Percentiles rank a stretch among this genome's conserved stretches.
Conservation (phyloP, 2,113 vertebrate genomes). For the Burhinus bistriatus region DNA sequence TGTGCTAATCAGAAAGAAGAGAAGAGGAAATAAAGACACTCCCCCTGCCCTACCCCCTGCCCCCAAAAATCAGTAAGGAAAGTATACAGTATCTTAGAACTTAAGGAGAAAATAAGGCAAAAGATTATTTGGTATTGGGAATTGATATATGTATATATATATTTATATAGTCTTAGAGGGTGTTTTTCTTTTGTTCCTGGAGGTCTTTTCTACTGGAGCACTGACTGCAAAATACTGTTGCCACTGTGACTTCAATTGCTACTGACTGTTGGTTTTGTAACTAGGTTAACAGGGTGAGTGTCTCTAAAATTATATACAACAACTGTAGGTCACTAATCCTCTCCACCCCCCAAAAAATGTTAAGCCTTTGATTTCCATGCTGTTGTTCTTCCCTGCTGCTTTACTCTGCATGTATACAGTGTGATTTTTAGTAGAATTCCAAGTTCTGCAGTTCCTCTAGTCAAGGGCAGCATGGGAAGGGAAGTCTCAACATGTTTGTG, state of each 20-base stretch:
- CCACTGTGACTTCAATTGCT: not conserved
- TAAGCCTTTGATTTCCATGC: conserved; percentile 39
- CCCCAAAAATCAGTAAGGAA: not conserved
- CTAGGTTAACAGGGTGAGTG: conserved; percentile 11
- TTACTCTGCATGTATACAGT: not conserved
- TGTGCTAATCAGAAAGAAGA: not conserved
- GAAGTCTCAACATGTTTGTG: not conserved
- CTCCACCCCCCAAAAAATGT: conserved; percentile 15
- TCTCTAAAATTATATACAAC: conserved; percentile 45
- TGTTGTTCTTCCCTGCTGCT: not conserved
- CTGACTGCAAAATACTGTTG: not conserved
- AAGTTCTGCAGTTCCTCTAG: not conserved
- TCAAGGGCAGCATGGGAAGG: not conserved
- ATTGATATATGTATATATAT: not conserved
- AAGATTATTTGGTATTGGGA: not conserved
- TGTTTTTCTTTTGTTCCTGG: not conserved
- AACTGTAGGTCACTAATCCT: conserved; percentile 54
- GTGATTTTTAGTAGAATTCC: conserved; percentile 3
- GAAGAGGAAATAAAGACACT: not conserved
- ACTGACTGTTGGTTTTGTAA: conserved; percentile 25
- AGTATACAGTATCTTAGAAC: not conserved
- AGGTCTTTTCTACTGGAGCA: not conserved
- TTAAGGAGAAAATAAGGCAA: not conserved
- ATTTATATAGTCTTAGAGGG: not conserved
- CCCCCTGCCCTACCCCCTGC: not conserved